These are phyloP conservation scores for Chlorospingus semifuscus DNA, from an alignment of 2,797 vertebrate genomes.

Conservation along the genomic window DNA sequence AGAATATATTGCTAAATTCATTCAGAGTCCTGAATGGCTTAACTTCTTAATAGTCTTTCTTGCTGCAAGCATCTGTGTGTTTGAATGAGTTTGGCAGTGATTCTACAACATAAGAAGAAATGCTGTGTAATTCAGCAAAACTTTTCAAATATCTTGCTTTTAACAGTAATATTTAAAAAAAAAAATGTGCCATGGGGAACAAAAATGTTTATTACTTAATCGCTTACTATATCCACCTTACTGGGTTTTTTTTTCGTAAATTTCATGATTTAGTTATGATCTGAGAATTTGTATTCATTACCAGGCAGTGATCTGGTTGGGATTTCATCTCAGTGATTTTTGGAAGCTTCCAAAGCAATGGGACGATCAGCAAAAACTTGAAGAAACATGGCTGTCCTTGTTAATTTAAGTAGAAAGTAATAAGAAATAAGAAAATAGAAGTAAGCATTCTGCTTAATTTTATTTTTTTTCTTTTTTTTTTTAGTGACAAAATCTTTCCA, in stretches of 20 bases:
- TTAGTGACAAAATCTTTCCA: neutral
- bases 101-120: neutral
- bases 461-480: neutral
- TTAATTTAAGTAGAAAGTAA: neutral
- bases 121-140: neutral
- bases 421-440: neutral
- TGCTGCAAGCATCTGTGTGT: neutral
- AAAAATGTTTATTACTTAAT: neutral
- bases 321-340: neutral
- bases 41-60: neutral
- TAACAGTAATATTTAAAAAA: neutral
- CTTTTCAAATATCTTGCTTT: neutral
- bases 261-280: neutral
- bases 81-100: neutral
- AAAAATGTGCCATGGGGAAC: neutral
- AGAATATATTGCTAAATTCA: neutral
- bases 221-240: neutral
- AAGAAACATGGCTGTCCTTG: neutral
- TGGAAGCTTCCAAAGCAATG: neutral
- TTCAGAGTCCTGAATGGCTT: neutral
- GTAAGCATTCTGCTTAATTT: neutral
- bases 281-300: neutral
- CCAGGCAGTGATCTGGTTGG: neutral
- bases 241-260: neutral
- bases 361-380: neutral